phyloP scores from a whole-genome alignment of 2,888 invertebrate genomes.

The Heliconius aoede region DNA sequence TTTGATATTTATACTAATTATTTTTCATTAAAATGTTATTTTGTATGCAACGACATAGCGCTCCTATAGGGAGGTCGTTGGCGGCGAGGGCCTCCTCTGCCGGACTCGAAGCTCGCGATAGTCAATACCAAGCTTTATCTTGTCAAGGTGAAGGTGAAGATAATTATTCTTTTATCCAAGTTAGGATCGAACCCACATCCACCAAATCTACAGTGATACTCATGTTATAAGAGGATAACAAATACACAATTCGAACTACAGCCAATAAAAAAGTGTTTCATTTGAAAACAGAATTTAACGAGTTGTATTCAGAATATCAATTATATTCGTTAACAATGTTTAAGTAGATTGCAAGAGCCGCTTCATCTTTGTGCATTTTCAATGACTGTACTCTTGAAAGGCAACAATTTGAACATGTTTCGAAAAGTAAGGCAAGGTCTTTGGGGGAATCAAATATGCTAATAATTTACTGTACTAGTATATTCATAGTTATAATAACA shows the following conservation, averaged over 20 bases:
- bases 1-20: no score
- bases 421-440: constrained; percentile 15
- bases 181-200: no score
- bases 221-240: no score
- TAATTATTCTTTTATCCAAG: no score
- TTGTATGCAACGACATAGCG: no score
- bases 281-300: neutral
- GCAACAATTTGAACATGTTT: constrained; percentile 17
- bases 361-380: constrained; percentile 17
- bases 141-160: neutral
- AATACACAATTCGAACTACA: neutral
- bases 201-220: no score
- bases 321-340: constrained; percentile 20
- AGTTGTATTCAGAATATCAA: constrained; percentile 9
- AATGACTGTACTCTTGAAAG: constrained; percentile 7
- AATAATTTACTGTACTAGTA: neutral
- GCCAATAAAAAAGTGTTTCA: neutral
- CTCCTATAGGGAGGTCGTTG: no score
- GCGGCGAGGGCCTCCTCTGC: no score
- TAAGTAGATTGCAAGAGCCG: constrained; percentile 14
- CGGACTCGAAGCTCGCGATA: neutral
- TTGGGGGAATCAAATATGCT: constrained; percentile 6
- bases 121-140: neutral
- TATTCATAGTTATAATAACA: neutral
- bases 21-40: no score